phyloP scores from a whole-genome alignment of 2,888 invertebrate species.

The Phortica okadai region DNA sequence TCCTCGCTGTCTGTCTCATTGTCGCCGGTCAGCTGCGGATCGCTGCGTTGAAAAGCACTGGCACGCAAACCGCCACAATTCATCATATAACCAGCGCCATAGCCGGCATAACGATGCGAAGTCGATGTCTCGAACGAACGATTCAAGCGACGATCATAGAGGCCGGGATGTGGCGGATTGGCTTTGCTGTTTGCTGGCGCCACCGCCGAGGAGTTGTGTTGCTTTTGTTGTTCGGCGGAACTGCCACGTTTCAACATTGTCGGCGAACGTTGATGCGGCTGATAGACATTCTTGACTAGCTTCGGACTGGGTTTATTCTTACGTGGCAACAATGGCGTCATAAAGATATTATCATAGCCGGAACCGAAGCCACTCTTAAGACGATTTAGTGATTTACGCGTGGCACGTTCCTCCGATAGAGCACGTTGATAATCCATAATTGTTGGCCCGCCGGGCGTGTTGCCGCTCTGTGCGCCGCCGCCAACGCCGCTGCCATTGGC shows the following conservation, averaged over 20 bases:
- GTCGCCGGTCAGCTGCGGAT: constrained; percentile 72
- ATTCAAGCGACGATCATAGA: constrained; percentile 76
- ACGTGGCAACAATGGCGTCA: constrained; percentile 74
- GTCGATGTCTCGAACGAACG: constrained; percentile 75
- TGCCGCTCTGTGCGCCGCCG: not conserved
- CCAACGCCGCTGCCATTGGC: constrained; percentile 43
- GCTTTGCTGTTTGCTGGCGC: constrained; percentile 53
- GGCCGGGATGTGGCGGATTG: constrained; percentile 66
- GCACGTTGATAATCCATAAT: constrained; percentile 71
- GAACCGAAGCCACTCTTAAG: constrained; percentile 75
- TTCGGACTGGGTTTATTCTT: constrained; percentile 72
- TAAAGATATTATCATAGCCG: constrained; percentile 76
- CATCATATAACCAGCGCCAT: constrained; percentile 69
- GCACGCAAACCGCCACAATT: constrained; percentile 66
- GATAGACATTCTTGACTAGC: constrained; percentile 45
- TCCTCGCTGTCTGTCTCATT: constrained; percentile 45
- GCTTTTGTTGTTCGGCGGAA: constrained; percentile 38
- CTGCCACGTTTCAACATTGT: constrained; percentile 16
- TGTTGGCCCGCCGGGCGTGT: constrained; percentile 36
- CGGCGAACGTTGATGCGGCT: constrained; percentile 25
- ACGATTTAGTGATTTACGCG: constrained; percentile 73
- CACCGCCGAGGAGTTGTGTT: constrained; percentile 42
- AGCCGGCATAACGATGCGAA: constrained; percentile 70
- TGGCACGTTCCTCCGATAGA: constrained; percentile 73
- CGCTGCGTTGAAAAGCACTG: constrained; percentile 73